Base-by-base conservation (phyloP, 2,113 vertebrate genomes). In the Myotis lucifugus region DNA sequence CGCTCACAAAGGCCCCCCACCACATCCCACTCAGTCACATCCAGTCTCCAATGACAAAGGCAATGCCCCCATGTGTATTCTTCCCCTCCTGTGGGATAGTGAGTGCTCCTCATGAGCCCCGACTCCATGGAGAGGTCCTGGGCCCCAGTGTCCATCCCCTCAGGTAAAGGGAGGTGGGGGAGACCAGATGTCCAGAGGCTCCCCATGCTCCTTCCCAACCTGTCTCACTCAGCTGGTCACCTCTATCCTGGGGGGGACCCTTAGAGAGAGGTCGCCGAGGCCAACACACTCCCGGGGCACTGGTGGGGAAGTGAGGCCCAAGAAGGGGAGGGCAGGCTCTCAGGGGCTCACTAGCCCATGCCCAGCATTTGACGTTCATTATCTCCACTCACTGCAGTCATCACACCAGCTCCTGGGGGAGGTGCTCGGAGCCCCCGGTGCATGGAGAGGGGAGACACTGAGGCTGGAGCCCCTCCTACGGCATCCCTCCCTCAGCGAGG, bases 281-380 rank as follows among this genome's bases (percentile, higher is more conserved):
- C 78, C 48, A 34, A 34, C 8, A 23, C 7, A 4, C n/a, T 32
- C 77, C 21, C 7, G 32, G 32, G 1, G 8, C 29, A 11, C 8
- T 7, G 40, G 25, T 17, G 11, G 11, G 9, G 8, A 34, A 25
- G 76, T 32, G 77, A 76, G 23, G 19, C 67, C 76, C 18, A 6
- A 8, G 59, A n/a, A 25, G 27, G 32, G 48, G 9, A 32, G 19
- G 48, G 29, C 32, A 18, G 27, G n/a, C 40, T 21, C 52, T 42
- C 9, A 19, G 9, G 27, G 29, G 42, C 27, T 50, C 1, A 23
- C 18, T 21, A 2, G 56, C 37, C 59, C 6, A 6, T 2, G 15
- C n/a, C 27, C 27, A 27, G 14, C 46, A n/a, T 37, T 4, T 14
- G 56, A 37, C 13, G 3, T 1, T 1, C 56, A 37, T 11, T 1